Evolutionary conservation across 2,113 vertebrate genomes (phyloP).

Genomic region (Tenebrosternarchus preto): DNA sequence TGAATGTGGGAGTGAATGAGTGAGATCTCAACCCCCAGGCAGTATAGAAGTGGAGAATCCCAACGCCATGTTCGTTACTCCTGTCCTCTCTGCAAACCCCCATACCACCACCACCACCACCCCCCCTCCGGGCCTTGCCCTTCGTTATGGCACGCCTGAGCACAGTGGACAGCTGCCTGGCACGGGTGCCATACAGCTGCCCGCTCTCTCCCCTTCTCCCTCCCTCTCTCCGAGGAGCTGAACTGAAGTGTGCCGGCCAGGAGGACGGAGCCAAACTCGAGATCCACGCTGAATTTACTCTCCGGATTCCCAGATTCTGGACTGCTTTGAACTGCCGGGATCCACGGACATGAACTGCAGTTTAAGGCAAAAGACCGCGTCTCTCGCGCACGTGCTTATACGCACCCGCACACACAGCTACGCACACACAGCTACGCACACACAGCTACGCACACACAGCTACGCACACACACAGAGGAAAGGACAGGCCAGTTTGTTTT

Average conservation of each 20-base stretch:
- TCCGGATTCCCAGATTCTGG: no score
- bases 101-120: conserved; percentile 15
- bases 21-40: background rate
- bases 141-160: conserved; percentile 16
- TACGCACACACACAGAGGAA: background rate
- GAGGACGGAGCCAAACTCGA: background rate
- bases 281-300: background rate
- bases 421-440: background rate
- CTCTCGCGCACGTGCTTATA: background rate
- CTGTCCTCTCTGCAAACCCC: conserved; percentile 5
- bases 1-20: background rate
- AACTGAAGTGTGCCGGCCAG: background rate
- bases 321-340: background rate
- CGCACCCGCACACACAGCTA: background rate
- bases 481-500: background rate
- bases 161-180: conserved; percentile 30
- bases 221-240: background rate
- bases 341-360: background rate
- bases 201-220: background rate
- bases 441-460: background rate
- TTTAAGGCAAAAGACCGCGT: background rate
- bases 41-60: conserved; percentile 6
- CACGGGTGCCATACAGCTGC: conserved; percentile 16
- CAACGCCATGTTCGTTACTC: conserved; percentile 29
- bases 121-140: conserved; percentile 20